Evolutionary conservation across 2,888 invertebrate species (phyloP).

Genomic region (Mesorhabditis spiculigera): DNA sequence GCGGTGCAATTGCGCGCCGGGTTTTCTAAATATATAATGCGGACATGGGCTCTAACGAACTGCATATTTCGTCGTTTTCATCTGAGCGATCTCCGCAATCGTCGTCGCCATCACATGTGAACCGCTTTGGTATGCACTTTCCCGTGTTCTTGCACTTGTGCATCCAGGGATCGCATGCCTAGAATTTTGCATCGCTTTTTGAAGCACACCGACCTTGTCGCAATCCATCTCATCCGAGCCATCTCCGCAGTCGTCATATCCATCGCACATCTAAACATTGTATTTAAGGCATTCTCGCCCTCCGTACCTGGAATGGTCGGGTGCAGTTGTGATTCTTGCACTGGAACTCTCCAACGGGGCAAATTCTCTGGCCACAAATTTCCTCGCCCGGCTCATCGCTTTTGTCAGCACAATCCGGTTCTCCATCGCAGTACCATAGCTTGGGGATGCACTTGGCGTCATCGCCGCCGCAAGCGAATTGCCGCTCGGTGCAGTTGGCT

Average conservation of each 20-base stretch:
- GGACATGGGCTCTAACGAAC: not conserved
- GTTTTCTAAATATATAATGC: constrained; percentile 27
- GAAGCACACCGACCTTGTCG: constrained; percentile 29
- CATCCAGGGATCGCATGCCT: constrained; percentile 58
- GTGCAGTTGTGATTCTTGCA: constrained; percentile 88
- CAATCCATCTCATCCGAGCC: constrained; percentile 54
- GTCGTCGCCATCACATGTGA: constrained; percentile 69
- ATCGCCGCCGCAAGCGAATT: constrained; percentile 72
- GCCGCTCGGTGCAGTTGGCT: constrained; percentile 82
- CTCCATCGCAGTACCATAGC: constrained; percentile 70
- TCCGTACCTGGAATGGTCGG: constrained; percentile 83
- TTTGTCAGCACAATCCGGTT: constrained; percentile 88
- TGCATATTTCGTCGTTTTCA: constrained; percentile 74
- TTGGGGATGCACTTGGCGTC: constrained; percentile 73
- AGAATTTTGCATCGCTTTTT: no score
- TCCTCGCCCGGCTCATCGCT: constrained; percentile 73
- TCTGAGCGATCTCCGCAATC: constrained; percentile 90
- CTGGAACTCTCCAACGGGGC: constrained; percentile 78
- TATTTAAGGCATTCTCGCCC: constrained; percentile 65
- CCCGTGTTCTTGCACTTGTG: constrained; percentile 63
- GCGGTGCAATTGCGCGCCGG: constrained; percentile 74
- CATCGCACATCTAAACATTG: constrained; percentile 27
- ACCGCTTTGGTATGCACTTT: constrained; percentile 69
- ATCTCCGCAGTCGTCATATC: constrained; percentile 57
- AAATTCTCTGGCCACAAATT: constrained; percentile 50